A percentile compares a stretch with the other conserved stretches of the same genome.
Evolutionary conservation across 2,888 invertebrate species (phyloP).

Genomic region (Callinectes sapidus): DNA sequence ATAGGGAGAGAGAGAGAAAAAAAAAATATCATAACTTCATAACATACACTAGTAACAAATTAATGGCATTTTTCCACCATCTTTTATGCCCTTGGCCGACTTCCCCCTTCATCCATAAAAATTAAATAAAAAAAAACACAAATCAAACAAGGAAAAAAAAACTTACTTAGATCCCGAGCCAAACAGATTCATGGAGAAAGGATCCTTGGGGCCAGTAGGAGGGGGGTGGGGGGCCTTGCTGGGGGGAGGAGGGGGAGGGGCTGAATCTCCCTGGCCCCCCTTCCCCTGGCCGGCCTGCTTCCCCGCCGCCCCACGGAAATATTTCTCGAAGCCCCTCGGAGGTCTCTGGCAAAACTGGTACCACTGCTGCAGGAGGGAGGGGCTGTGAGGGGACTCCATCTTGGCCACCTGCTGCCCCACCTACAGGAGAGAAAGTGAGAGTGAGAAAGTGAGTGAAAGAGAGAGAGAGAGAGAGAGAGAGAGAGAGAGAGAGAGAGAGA

Average conservation of each 20-base stretch:
- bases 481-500: constrained; percentile 4
- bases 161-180: constrained; percentile 66
- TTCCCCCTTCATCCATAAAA: background rate
- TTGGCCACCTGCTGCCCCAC: constrained; percentile 55
- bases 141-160: background rate
- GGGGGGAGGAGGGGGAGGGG: constrained; percentile 30
- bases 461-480: constrained; percentile 1
- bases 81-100: too few relatives aligned
- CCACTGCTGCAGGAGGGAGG: constrained; percentile 81
- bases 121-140: background rate
- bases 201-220: constrained; percentile 54
- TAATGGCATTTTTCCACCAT: too few relatives aligned
- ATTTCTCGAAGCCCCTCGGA: constrained; percentile 96
- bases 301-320: constrained; percentile 82
- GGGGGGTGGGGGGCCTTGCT: constrained; percentile 31
- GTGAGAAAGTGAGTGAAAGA: background rate
- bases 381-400: constrained; percentile 43
- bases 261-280: constrained; percentile 74
- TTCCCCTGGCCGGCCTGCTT: constrained; percentile 74
- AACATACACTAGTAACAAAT: too few relatives aligned
- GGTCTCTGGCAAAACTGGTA: constrained; percentile 79
- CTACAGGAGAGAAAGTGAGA: constrained; percentile 30
- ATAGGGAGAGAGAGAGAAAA: too few relatives aligned
- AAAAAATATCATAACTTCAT: too few relatives aligned
- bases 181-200: constrained; percentile 61